Evolutionary conservation across 2,888 invertebrate genomes (phyloP), one percentile per base, ranked within the genome.

Genomic region (Eupithecia pulchellata): DNA sequence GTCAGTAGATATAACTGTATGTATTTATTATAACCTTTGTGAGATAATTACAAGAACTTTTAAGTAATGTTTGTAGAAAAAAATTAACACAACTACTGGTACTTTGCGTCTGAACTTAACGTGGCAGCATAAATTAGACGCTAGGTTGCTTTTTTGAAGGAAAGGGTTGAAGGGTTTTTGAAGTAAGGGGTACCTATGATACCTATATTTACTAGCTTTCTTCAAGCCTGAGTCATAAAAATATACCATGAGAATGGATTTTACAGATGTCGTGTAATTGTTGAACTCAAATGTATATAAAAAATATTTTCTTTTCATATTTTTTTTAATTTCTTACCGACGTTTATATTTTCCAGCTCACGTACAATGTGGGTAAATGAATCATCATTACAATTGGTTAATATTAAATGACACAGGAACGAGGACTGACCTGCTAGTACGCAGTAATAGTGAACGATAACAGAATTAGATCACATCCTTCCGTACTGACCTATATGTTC

Each of bases 381-480:
- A 30, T 60, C 58, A 60, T 58, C 29, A 27, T n/a, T 60, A 3
- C 3, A 60, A 60, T 58, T 0, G 29, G 8, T 27, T 57, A 29
- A n/a, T 60, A n/a, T 60, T 11, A 60, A 5, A 61, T 36, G 20
- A 25, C 2, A 58, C 14, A 60, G 52, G 39, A 64, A 55, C 47
- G 58, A 25, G 65, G 60, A 39, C 58, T 64, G 64, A 55, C 66
- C 64, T 61, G 67, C 57, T 30, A 61, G 34, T 61, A 42, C 57
- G 42, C 69, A 72, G 69, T 75, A 74, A 77, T 72, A 72, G 79
- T 65, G 67, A 63, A 68, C 52, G 84, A 85, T 83, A 81, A 79
- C 73, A 68, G 72, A 85, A 87, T 83, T 85, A 81, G 85, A 84
- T 84, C 86, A 86, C 78, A 81, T 85, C 84, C 85, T 78, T 77